Evolutionary conservation across 1,140 invertebrate species (phyloP), one percentile per base, ranked within the genome.

Genomic region (Lepidurus apus): DNA sequence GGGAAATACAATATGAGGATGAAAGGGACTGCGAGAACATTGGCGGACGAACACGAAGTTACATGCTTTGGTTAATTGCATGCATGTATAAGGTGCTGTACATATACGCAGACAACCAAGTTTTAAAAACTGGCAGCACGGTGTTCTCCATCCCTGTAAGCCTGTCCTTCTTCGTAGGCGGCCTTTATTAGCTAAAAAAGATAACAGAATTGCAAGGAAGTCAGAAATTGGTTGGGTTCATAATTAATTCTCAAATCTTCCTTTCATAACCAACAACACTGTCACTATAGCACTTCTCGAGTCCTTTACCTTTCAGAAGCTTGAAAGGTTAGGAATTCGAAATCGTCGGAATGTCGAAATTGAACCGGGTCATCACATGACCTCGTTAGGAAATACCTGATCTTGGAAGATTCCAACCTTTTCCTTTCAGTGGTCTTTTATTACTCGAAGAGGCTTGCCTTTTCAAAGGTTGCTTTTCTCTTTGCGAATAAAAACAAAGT

Each of bases 401-500:
- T 13, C 53, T 65, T 65, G 53, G 21, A 65, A 65, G 21, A n/a
- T 21, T 17, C 3, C 34, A 34, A 34, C 53, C 53, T 65, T 65
- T 65, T 65, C n/a, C 53, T 65, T 65, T 65, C 53, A 65, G 53
- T 65, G 53, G 21, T n/a, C 53, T 65, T 65, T 65, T 65, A 21
- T 13, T 21, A 17, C 53, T 65, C 53, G 13, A 65, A n/a, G 21
- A 65, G 53, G 53, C 17, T 21, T 65, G 17, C 53, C 21, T 21
- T 9, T 65, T 65, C 53, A 65, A 65, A 65, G 21, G 53, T 65
- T 65, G 17, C 21, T 21, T 65, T 65, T 65, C 7, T n/a, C n/a
- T 4, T 21, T 7, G 53, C 17, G 21, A 65, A 65, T 13, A 65
- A 47, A 65, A 65, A 21, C 17, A 21, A 65, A 17, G n/a, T 17